Percentiles rank a stretch among this genome's conserved stretches.
These are phyloP conservation scores for Papilio machaon DNA, from an alignment of 1,140 invertebrate species.

Conservation along the genomic window DNA sequence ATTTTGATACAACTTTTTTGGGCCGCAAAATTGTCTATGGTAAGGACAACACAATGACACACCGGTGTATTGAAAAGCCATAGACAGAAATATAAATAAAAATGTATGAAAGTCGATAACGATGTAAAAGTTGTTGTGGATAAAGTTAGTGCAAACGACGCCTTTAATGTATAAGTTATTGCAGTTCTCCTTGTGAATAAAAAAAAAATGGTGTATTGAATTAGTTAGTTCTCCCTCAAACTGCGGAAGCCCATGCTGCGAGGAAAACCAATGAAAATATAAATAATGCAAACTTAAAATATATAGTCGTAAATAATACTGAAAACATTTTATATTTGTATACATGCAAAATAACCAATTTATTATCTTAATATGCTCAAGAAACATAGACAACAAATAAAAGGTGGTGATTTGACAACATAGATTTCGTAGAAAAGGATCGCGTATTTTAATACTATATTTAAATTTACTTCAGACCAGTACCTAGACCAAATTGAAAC, in stretches of 20 bases:
- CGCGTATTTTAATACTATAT: too few species aligned
- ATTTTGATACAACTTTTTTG: constrained; percentile 39
- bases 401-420: background rate
- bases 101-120: background rate
- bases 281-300: background rate
- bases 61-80: background rate
- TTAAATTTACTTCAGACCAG: too few species aligned
- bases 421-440: background rate
- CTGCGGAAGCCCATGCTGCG: constrained; percentile 53
- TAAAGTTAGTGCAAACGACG: constrained; percentile 9
- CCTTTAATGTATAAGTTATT: background rate
- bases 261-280: constrained; percentile 28
- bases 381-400: background rate
- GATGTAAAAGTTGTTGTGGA: background rate
- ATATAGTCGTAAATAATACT: background rate
- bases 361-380: background rate
- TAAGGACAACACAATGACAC: constrained; percentile 59
- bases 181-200: background rate
- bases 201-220: constrained; percentile 9
- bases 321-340: background rate
- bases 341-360: background rate
- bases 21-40: constrained; percentile 68
- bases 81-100: background rate
- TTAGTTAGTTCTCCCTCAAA: constrained; percentile 34
- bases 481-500: too few species aligned